phyloP scores from a whole-genome alignment of 2,113 vertebrate species.

The Rhipidura dahli region DNA sequence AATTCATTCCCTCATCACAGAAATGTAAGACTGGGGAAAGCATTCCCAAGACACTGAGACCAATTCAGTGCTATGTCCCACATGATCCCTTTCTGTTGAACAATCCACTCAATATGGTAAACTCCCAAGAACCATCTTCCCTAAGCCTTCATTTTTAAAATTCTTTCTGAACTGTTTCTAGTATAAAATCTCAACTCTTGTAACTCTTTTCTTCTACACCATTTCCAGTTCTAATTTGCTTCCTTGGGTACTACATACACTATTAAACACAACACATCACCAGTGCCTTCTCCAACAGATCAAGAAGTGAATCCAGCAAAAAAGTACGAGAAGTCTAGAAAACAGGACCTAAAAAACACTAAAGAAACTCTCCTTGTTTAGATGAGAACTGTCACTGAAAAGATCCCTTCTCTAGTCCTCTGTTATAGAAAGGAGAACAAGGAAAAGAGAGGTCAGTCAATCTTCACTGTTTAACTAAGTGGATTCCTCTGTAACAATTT shows the following conservation, averaged over 20 bases:
- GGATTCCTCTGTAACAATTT: neutral
- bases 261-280: neutral
- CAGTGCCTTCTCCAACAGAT: neutral
- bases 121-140: neutral
- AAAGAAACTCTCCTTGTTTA: neutral
- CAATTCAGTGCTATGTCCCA: neutral
- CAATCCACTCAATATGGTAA: neutral
- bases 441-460: neutral
- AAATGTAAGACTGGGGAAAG: neutral
- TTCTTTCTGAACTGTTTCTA: neutral
- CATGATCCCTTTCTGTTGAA: neutral
- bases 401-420: neutral
- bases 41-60: neutral
- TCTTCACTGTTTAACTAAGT: neutral
- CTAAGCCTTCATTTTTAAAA: neutral
- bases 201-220: neutral
- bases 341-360: neutral
- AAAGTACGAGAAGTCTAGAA: neutral
- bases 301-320: neutral
- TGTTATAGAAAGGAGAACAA: neutral
- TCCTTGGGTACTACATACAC: neutral
- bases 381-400: neutral
- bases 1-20: neutral
- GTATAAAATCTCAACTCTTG: neutral
- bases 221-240: neutral